These are phyloP conservation scores for Notodonta ziczac DNA, from an alignment of 2,888 invertebrate genomes.

Conservation along the genomic window DNA sequence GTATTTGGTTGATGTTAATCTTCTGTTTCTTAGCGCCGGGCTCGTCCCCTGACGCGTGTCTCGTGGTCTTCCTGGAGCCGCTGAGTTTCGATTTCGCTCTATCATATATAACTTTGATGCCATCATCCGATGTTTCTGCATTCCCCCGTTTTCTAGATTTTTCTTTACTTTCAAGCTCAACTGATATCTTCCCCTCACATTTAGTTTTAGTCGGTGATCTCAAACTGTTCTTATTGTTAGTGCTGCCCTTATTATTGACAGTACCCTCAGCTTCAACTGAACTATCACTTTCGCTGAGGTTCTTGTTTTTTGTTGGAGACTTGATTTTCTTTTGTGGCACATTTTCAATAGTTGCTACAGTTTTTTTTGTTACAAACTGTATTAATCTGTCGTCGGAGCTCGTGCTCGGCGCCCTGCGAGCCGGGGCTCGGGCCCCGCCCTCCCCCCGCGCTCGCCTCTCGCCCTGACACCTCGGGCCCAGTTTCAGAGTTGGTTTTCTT, in stretches of 20 bases:
- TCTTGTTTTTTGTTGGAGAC: neutral
- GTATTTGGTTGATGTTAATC: no score
- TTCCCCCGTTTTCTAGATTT: neutral
- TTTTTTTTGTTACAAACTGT: neutral
- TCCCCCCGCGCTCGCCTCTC: neutral
- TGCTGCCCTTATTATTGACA: no score
- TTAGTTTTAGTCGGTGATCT: neutral
- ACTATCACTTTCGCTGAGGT: neutral
- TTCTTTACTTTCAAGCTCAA: neutral
- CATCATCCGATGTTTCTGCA: neutral
- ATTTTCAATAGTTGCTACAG: neutral
- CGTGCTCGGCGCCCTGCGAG: neutral
- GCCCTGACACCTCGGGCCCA: neutral
- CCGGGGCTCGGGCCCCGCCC: neutral
- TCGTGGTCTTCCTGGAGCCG: neutral
- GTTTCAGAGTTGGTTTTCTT: neutral
- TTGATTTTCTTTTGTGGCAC: neutral
- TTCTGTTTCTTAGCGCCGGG: neutral
- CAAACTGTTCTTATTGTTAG: no score
- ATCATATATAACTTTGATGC: neutral
- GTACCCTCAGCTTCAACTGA: neutral
- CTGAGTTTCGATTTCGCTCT: neutral
- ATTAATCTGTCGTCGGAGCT: neutral
- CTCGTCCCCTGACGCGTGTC: neutral
- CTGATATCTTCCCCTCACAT: neutral